A percentile compares a stretch with the other conserved stretches of the same genome.
Conservation (phyloP, 2,888 invertebrate species). For the Unio delphinus region DNA sequence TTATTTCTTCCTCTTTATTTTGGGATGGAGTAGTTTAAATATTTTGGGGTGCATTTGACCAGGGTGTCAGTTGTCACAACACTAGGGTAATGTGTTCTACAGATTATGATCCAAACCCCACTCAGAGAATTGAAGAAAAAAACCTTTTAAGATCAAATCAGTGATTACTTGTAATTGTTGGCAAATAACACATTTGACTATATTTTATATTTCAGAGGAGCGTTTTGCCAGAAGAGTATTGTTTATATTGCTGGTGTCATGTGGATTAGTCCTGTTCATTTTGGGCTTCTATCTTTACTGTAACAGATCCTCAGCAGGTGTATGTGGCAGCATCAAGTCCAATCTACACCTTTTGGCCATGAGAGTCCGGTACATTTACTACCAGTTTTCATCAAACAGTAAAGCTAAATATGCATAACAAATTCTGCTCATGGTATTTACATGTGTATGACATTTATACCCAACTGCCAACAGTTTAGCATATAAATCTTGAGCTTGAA, state of each 20-base stretch:
- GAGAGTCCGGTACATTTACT: constrained; percentile 50
- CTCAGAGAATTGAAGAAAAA: too few relatives aligned
- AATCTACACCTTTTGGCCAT: constrained; percentile 36
- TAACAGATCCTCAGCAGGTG: constrained; percentile 18
- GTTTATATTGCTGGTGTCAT: constrained; percentile 46
- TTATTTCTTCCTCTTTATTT: too few relatives aligned
- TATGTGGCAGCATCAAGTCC: constrained; percentile 26
- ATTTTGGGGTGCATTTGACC: too few relatives aligned
- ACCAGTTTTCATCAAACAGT: constrained; percentile 30
- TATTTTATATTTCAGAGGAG: constrained; percentile 51
- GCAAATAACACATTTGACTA: background rate
- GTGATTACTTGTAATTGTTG: background rate
- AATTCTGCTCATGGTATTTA: background rate
- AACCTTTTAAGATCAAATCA: too few relatives aligned
- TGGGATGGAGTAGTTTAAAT: too few relatives aligned
- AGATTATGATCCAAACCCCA: too few relatives aligned
- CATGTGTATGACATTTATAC: background rate
- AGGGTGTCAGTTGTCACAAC: too few relatives aligned
- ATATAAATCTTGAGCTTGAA: too few relatives aligned
- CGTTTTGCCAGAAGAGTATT: constrained; percentile 44
- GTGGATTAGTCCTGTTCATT: constrained; percentile 41
- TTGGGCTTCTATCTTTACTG: constrained; percentile 58
- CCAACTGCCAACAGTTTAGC: too few relatives aligned
- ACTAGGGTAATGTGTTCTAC: too few relatives aligned
- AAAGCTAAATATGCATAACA: background rate